A percentile compares a stretch with the other conserved stretches of the same genome.
Conservation (phyloP, 2,113 vertebrate species). For the Lethenteron reissneri region DNA sequence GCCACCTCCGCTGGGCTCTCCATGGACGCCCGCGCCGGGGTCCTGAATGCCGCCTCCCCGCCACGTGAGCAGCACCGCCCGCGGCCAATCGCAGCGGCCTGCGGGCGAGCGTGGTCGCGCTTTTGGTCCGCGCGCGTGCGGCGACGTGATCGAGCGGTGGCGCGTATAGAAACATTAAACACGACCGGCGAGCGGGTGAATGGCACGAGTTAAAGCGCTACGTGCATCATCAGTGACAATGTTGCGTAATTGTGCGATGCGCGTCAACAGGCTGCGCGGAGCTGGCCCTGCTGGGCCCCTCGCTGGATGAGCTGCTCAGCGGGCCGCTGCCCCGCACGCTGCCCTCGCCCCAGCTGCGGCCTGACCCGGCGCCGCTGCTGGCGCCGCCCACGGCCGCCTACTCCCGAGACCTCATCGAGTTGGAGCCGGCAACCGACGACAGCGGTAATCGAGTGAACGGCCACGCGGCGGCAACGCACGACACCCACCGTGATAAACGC, state of each 20-base stretch:
- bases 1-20: too few species aligned
- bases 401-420: conserved; percentile 54
- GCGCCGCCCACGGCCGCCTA: conserved; percentile 8
- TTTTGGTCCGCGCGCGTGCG: too few species aligned
- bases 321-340: conserved; percentile 76
- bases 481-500: too few species aligned
- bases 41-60: too few species aligned
- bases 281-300: conserved; percentile 30
- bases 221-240: neutral
- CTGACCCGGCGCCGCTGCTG: conserved; percentile 42
- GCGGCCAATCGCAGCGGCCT: too few species aligned
- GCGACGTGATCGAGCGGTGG: neutral
- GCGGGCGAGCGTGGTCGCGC: too few species aligned
- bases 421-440: conserved; percentile 23
- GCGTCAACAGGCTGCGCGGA: conserved; percentile 39
- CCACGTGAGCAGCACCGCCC: too few species aligned
- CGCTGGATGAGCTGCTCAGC: conserved; percentile 64
- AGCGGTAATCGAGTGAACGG: too few species aligned
- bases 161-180: neutral
- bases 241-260: conserved; percentile 20
- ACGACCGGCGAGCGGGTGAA: neutral
- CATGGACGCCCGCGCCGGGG: too few species aligned
- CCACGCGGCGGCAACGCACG: too few species aligned
- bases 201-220: neutral
- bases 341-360: conserved; percentile 69